A percentile compares a stretch with the other conserved stretches of the same genome.
phyloP scores from a whole-genome alignment of 2,797 vertebrate species.

The Syncerus caffer region DNA sequence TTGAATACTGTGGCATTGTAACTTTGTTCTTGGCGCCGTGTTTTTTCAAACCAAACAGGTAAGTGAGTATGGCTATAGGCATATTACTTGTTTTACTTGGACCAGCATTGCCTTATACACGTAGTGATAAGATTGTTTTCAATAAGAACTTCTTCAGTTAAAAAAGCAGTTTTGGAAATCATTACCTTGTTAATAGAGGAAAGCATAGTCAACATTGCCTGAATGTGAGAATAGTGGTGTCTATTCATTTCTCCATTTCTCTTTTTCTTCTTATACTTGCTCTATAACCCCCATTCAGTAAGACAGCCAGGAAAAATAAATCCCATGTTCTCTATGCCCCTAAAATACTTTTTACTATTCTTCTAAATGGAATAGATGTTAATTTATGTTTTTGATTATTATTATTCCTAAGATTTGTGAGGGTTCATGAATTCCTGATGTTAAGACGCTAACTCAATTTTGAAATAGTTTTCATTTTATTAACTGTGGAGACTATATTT shows the following conservation, averaged over 20 bases:
- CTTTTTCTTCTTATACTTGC: neutral
- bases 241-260: neutral
- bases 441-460: neutral
- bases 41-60: neutral
- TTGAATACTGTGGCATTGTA: neutral
- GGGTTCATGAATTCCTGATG: neutral
- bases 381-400: neutral
- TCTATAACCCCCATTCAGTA: neutral
- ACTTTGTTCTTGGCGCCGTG: neutral
- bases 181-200: neutral
- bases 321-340: neutral
- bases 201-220: accelerated
- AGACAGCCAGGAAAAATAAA: neutral
- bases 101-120: neutral
- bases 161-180: neutral
- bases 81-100: neutral
- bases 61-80: neutral
- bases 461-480: neutral
- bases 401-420: neutral
- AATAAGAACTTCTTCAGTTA: neutral
- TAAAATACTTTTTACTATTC: neutral
- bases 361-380: neutral
- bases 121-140: neutral
- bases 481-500: neutral
- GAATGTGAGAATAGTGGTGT: neutral